phyloP scores from a whole-genome alignment of 2,797 vertebrate species.

The Falco columbarius region DNA sequence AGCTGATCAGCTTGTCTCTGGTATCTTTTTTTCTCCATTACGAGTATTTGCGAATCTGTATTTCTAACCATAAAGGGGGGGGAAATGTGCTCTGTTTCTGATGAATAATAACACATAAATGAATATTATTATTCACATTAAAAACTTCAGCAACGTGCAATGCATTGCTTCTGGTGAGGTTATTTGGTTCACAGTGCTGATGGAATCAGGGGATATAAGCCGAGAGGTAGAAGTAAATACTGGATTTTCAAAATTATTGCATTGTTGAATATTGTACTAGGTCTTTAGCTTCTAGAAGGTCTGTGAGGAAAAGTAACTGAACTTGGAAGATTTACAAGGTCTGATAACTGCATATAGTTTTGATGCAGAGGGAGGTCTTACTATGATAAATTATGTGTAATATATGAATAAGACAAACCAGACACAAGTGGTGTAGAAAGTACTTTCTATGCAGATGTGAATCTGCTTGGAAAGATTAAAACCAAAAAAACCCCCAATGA shows the following conservation, averaged over 20 bases:
- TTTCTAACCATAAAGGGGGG: not conserved
- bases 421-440: not conserved
- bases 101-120: not conserved
- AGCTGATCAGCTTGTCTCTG: not conserved
- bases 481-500: not conserved
- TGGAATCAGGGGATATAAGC: not conserved
- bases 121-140: not conserved
- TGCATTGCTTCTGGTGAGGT: not conserved
- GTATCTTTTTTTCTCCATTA: not conserved
- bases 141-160: not conserved
- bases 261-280: not conserved
- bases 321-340: not conserved
- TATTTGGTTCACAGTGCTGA: not conserved
- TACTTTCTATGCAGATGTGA: not conserved
- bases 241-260: not conserved
- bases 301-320: not conserved
- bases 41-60: not conserved
- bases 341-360: not conserved
- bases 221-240: not conserved
- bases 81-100: not conserved
- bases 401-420: not conserved
- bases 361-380: not conserved
- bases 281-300: not conserved
- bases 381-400: not conserved
- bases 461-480: not conserved